Conservation (phyloP, 35 echinoderm and acorn worm genomes). For the Lytechinus variegatus region DNA sequence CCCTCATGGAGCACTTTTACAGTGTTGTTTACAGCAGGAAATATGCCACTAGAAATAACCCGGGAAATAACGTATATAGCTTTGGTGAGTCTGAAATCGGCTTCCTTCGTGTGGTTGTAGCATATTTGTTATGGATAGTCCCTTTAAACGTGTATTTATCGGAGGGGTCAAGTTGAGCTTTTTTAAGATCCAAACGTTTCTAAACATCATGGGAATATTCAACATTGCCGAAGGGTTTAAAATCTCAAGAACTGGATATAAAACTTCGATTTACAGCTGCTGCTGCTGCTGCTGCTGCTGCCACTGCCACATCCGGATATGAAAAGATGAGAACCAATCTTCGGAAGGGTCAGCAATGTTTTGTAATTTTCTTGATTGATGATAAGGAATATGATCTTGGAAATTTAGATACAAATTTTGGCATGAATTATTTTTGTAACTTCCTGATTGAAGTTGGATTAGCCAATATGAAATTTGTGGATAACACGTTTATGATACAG, state of each 20-base stretch:
- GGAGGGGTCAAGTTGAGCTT: background rate
- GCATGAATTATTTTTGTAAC: background rate
- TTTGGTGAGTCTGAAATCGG: no score
- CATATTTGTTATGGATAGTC: background rate
- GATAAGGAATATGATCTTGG: background rate
- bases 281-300: conserved; percentile 14
- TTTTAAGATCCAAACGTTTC: background rate
- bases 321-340: background rate
- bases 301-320: background rate
- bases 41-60: no score
- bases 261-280: background rate
- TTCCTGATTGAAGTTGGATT: background rate
- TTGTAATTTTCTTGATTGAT: background rate
- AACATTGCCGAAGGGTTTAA: background rate
- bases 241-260: background rate
- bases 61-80: no score
- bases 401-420: background rate
- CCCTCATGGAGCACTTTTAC: no score
- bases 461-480: background rate
- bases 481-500: background rate
- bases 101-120: no score
- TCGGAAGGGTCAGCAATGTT: background rate
- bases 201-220: background rate
- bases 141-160: background rate
- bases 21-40: no score